Evolutionary conservation across 1,140 invertebrate species (phyloP).

Genomic region (Pachyrhynchus sulphureomaculatus): DNA sequence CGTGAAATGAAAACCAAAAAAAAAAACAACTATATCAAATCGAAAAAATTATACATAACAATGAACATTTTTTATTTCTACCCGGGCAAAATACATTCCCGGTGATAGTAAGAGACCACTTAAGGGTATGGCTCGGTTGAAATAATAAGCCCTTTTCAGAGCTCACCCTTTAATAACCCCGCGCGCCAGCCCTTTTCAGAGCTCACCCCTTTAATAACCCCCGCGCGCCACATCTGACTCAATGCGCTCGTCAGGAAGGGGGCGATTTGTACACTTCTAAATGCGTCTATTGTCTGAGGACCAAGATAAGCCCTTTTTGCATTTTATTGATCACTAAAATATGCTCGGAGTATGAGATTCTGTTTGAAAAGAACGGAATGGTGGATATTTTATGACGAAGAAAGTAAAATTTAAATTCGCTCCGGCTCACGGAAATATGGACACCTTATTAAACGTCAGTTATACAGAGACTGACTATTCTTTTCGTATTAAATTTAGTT

Average conservation of each 20-base stretch:
- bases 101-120: background rate
- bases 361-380: background rate
- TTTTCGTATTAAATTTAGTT: too few relatives aligned
- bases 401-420: too few relatives aligned
- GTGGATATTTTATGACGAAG: too few relatives aligned
- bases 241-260: constrained; percentile 13
- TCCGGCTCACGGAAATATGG: too few relatives aligned
- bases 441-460: too few relatives aligned
- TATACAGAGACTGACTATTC: too few relatives aligned
- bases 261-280: constrained; percentile 13
- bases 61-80: background rate
- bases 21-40: too few relatives aligned
- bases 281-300: constrained; percentile 9
- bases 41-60: too few relatives aligned
- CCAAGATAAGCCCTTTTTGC: constrained; percentile 16
- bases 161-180: constrained; percentile 1
- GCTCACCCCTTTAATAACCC: constrained; percentile 1
- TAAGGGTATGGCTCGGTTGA: constrained; percentile 1
- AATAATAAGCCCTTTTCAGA: constrained; percentile 15
- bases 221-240: constrained; percentile 5
- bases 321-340: constrained; percentile 7
- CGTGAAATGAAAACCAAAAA: too few relatives aligned
- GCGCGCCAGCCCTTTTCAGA: constrained; percentile 13
- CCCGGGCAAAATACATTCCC: background rate
- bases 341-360: background rate